A percentile compares a stretch with the other conserved stretches of the same genome.
Evolutionary conservation across 2,888 invertebrate species (phyloP).

Genomic region (Nephrocerus scutellatus): DNA sequence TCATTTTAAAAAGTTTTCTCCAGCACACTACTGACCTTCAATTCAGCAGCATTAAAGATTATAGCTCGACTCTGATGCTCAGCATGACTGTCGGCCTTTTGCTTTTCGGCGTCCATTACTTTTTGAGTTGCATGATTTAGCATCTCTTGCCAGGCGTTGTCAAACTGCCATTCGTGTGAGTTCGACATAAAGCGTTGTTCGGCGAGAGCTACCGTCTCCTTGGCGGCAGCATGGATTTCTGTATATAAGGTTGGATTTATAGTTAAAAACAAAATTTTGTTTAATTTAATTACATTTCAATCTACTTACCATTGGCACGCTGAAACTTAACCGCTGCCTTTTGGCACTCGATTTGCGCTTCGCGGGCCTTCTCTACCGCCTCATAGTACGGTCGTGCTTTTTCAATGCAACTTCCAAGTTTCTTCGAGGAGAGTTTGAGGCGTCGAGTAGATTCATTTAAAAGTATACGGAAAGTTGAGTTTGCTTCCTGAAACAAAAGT

Average conservation of each 20-base stretch:
- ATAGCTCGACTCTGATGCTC: conserved; percentile 78
- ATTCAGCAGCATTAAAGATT: conserved; percentile 74
- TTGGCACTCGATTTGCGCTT: conserved; percentile 78
- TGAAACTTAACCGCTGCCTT: conserved; percentile 86
- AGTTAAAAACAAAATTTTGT: conserved; percentile 1
- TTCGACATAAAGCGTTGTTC: conserved; percentile 62
- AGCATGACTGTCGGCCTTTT: conserved; percentile 80
- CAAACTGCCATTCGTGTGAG: conserved; percentile 63
- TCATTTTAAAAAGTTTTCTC: background rate
- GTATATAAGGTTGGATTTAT: conserved; percentile 24
- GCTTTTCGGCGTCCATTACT: conserved; percentile 89
- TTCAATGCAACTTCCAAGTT: conserved; percentile 79
- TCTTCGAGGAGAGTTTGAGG: conserved; percentile 70
- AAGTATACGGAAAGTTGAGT: conserved; percentile 81
- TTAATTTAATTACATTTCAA: background rate
- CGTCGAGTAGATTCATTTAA: conserved; percentile 78
- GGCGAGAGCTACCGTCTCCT: conserved; percentile 86
- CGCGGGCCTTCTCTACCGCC: conserved; percentile 66
- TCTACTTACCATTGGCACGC: conserved; percentile 69
- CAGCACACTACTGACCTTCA: conserved; percentile 63
- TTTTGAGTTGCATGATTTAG: conserved; percentile 92
- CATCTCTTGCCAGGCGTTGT: conserved; percentile 96
- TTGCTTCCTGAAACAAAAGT: conserved; percentile 66
- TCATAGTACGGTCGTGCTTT: conserved; percentile 88
- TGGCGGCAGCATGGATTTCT: conserved; percentile 87